These are phyloP conservation scores for Scophthalmus maximus DNA, from an alignment of 2,113 vertebrate species.

Conservation along the genomic window DNA sequence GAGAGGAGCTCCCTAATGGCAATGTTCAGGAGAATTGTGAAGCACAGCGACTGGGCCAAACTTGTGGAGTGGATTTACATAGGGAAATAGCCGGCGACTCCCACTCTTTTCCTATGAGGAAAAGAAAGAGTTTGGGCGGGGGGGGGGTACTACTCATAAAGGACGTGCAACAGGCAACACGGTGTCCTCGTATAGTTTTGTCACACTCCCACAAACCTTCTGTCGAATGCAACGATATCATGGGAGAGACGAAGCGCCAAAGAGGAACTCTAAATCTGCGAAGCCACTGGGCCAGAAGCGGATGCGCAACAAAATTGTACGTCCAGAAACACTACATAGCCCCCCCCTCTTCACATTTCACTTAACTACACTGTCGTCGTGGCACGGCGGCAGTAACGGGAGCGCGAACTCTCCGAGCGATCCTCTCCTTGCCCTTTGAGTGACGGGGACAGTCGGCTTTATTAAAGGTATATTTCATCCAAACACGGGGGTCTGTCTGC, in stretches of 20 bases:
- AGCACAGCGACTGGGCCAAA: slow-evolving; percentile 58
- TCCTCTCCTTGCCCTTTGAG: slow-evolving; percentile 16
- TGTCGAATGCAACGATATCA: slow-evolving; percentile 64
- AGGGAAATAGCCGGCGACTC: slow-evolving; percentile 60
- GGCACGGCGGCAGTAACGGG: slow-evolving; percentile 10
- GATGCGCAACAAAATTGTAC: slow-evolving; percentile 41
- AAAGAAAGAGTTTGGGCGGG: slow-evolving; percentile 2
- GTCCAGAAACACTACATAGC: slow-evolving; percentile 11
- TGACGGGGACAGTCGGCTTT: slow-evolving; percentile 39
- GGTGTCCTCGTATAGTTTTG: slow-evolving; percentile 69
- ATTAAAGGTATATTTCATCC: slow-evolving; percentile 61
- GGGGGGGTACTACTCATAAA: slow-evolving; percentile 47
- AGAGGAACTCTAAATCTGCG: slow-evolving; percentile 58
- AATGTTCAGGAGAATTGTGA: slow-evolving; percentile 52
- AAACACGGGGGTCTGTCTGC: slow-evolving; percentile 19
- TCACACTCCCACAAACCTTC: slow-evolving; percentile 79
- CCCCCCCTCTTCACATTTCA: slow-evolving; percentile 34
- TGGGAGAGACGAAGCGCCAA: slow-evolving; percentile 34
- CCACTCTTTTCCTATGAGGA: slow-evolving; percentile 52
- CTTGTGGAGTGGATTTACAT: slow-evolving; percentile 57
- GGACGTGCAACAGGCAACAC: slow-evolving; percentile 55
- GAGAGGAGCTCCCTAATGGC: slow-evolving; percentile 70
- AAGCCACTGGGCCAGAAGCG: slow-evolving; percentile 35
- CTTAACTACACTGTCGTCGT: slow-evolving; percentile 37
- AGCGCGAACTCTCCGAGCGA: background rate